Conservation (phyloP, 1,140 invertebrate genomes). For the Potamilus streckersoni region DNA sequence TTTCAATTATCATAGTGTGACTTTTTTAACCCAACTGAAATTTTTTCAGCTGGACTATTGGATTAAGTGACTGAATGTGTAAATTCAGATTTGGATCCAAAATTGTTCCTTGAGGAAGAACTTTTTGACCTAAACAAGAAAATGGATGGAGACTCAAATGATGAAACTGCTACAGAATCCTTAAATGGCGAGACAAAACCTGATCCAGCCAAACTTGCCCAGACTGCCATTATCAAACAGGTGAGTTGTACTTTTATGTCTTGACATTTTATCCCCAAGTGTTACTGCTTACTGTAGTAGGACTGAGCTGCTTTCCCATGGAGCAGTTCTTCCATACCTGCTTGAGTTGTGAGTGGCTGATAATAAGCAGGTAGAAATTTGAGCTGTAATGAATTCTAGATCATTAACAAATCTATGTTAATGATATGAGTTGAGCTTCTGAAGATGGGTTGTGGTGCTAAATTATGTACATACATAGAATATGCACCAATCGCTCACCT, state of each 20-base stretch:
- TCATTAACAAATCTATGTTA: slow-evolving; percentile 65
- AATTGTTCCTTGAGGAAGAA: too few species aligned
- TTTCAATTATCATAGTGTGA: too few species aligned
- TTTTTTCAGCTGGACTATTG: too few species aligned
- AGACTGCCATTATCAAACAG: slow-evolving; percentile 67
- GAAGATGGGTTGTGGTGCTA: slow-evolving; percentile 24
- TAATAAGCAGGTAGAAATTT: slow-evolving; percentile 40
- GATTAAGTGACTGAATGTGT: too few species aligned
- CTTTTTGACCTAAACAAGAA: background rate
- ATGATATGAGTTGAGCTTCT: slow-evolving; percentile 48
- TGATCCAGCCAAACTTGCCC: slow-evolving; percentile 63
- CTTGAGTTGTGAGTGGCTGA: slow-evolving; percentile 9
- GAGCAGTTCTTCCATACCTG: background rate
- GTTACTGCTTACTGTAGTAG: background rate
- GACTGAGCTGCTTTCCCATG: background rate
- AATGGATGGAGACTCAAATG: slow-evolving; percentile 65
- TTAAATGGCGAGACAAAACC: slow-evolving; percentile 64
- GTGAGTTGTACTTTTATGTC: slow-evolving; percentile 40
- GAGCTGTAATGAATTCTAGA: slow-evolving; percentile 31
- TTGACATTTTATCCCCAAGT: background rate
- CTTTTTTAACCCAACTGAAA: too few species aligned
- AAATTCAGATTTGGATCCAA: too few species aligned
- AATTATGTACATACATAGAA: slow-evolving; percentile 30
- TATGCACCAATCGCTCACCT: too few species aligned
- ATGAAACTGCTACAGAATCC: slow-evolving; percentile 54